phyloP scores from a whole-genome alignment of 1,140 invertebrate genomes.

The Eumeta japonica region DNA sequence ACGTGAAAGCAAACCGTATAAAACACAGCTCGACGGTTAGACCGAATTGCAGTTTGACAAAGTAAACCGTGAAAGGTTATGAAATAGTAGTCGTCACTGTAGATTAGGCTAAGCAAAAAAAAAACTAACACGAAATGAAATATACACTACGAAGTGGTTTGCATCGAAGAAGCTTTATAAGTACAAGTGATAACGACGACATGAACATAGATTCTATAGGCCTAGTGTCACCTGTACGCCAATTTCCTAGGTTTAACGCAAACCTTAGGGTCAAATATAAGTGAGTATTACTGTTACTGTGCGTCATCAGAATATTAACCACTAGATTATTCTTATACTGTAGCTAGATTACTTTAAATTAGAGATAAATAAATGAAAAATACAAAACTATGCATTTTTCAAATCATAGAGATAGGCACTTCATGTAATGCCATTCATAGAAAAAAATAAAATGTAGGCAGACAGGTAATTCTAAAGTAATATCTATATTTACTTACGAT shows the following conservation, averaged over 20 bases:
- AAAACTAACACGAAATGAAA: constrained; percentile 31
- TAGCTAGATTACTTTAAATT: not conserved
- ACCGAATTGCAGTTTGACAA: constrained; percentile 31
- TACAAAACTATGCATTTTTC: no score
- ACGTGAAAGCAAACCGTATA: no score
- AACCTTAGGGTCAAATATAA: constrained; percentile 19
- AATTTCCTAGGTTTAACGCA: constrained; percentile 37
- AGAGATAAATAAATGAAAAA: not conserved
- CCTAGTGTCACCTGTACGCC: constrained; percentile 41
- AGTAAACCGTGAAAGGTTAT: constrained; percentile 3
- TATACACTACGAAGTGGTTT: constrained; percentile 22
- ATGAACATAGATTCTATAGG: constrained; percentile 39
- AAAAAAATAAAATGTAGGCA: not conserved
- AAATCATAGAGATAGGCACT: not conserved
- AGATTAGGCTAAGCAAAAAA: constrained; percentile 11
- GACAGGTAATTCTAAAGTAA: not conserved
- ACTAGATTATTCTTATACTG: constrained; percentile 18
- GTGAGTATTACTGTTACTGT: not conserved
- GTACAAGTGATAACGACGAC: constrained; percentile 27
- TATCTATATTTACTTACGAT: not conserved
- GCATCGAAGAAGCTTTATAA: constrained; percentile 38
- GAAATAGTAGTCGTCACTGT: constrained; percentile 26
- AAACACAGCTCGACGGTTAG: not conserved
- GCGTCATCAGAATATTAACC: constrained; percentile 29
- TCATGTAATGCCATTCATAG: not conserved